phyloP scores from a whole-genome alignment of 2,797 vertebrate species.

The Onychomys torridus region DNA sequence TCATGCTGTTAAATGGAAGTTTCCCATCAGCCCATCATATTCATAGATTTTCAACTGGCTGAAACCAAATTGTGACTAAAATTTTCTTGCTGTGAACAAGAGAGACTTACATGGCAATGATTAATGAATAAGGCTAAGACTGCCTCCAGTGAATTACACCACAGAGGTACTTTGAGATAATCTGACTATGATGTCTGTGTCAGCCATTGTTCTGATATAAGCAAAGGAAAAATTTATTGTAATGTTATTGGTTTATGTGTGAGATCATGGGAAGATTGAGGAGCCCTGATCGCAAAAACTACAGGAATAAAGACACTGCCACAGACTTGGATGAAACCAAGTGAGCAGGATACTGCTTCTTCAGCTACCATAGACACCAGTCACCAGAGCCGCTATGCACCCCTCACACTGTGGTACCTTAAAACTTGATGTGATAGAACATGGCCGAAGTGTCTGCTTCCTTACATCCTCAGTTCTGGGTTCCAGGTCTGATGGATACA shows the following conservation, averaged over 20 bases:
- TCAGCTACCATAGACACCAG: not conserved
- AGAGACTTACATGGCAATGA: not conserved
- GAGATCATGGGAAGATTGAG: not conserved
- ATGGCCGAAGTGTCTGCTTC: not conserved
- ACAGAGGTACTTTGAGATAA: too few relatives aligned
- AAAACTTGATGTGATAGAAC: not conserved
- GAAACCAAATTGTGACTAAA: not conserved
- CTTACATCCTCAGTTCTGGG: not conserved
- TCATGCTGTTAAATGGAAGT: not conserved
- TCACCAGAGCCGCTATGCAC: accelerated
- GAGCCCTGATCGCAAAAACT: not conserved
- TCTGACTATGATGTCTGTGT: not conserved
- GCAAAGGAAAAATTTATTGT: not conserved
- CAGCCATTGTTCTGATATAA: not conserved
- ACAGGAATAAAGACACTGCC: not conserved
- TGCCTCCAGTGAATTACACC: not conserved
- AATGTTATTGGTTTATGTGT: not conserved
- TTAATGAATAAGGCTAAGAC: not conserved
- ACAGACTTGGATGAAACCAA: accelerated
- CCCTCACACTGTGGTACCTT: not conserved
- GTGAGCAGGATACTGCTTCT: too few relatives aligned
- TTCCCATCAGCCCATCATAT: not conserved
- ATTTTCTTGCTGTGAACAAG: not conserved
- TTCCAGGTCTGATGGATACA: not conserved
- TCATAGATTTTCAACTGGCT: not conserved